These are phyloP conservation scores for Drosophila multiciliata DNA, from an alignment of 2,888 invertebrate genomes.

Conservation along the genomic window DNA sequence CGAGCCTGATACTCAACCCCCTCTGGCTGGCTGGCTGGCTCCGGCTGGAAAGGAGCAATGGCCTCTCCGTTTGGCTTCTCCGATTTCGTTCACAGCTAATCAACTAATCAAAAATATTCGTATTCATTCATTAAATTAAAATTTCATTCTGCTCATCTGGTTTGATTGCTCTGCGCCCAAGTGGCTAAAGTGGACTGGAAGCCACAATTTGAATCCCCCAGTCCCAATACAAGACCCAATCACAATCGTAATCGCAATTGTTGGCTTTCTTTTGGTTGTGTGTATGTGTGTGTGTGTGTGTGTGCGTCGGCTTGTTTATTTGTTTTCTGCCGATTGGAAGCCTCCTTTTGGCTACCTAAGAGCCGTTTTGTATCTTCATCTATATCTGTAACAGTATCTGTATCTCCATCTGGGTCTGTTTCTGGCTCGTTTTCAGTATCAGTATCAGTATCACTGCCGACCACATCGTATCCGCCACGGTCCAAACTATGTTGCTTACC, in stretches of 20 bases:
- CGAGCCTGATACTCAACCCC: not conserved
- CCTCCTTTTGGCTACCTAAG: constrained; percentile 37
- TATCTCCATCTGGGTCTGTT: constrained; percentile 31
- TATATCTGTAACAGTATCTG: constrained; percentile 21
- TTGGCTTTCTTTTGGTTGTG: constrained; percentile 55
- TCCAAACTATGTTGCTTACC: constrained; percentile 64
- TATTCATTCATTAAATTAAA: constrained; percentile 80
- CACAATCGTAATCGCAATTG: constrained; percentile 74
- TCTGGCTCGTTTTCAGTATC: constrained; percentile 24
- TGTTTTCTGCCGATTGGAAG: constrained; percentile 60
- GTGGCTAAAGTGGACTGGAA: constrained; percentile 49
- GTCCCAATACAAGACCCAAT: constrained; percentile 56
- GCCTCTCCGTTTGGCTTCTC: constrained; percentile 1
- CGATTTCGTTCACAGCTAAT: constrained; percentile 59
- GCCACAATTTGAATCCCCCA: constrained; percentile 61
- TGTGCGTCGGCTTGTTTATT: constrained; percentile 49
- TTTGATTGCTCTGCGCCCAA: constrained; percentile 77
- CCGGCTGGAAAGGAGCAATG: constrained; percentile 3
- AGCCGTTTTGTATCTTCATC: constrained; percentile 33
- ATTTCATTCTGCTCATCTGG: constrained; percentile 77
- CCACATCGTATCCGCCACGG: constrained; percentile 48
- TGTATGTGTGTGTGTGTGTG: not conserved
- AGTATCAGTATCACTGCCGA: constrained; percentile 27
- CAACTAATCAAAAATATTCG: constrained; percentile 71
- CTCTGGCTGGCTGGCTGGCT: not conserved